Evolutionary conservation across 2,888 invertebrate species (phyloP).

Genomic region (Antheraea assamensis): DNA sequence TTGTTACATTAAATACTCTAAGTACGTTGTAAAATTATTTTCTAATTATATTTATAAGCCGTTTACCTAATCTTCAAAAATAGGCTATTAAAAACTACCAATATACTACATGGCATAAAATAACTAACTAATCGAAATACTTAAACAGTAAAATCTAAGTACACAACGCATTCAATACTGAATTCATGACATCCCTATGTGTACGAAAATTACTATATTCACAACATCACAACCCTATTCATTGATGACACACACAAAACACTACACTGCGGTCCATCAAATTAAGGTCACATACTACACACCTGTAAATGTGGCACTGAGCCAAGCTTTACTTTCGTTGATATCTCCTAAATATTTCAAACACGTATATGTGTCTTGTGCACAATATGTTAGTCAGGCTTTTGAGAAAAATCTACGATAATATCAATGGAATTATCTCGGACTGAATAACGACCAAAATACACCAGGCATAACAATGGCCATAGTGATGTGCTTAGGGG

Average conservation of each 20-base stretch:
- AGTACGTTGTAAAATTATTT: background rate
- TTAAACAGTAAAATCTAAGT: background rate
- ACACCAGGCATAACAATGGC: no score
- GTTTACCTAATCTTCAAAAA: background rate
- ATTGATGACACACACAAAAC: slow-evolving; percentile 9
- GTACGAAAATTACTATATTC: background rate
- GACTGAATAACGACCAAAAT: no score
- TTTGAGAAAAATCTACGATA: background rate
- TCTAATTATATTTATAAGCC: background rate
- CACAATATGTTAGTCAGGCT: background rate
- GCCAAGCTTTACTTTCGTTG: slow-evolving; percentile 17
- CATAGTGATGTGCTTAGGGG: no score
- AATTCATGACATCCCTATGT: background rate
- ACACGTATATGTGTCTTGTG: background rate
- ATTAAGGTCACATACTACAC: slow-evolving; percentile 10
- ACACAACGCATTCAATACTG: background rate
- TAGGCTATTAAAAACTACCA: background rate
- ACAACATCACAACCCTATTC: background rate
- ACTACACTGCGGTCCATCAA: slow-evolving; percentile 4
- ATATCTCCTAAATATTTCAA: slow-evolving; percentile 1
- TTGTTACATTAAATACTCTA: background rate
- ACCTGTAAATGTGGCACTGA: slow-evolving; percentile 6
- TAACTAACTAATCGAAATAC: background rate
- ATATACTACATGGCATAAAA: background rate
- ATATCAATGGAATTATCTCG: no score